Evolutionary conservation across 2,113 vertebrate genomes (phyloP).

Genomic region (Pleuronectes platessa): DNA sequence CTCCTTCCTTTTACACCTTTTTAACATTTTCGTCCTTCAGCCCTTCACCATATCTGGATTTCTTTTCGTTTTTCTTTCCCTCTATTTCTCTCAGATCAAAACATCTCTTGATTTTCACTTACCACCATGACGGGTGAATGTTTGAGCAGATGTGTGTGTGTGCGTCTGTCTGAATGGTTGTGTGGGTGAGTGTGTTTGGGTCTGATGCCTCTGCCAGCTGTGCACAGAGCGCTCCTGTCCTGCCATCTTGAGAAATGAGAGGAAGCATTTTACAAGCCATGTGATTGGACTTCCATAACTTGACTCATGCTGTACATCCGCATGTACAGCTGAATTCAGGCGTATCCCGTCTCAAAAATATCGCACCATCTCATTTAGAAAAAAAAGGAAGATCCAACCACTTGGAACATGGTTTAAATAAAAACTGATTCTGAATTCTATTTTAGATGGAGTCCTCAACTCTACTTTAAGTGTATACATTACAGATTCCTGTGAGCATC

Average conservation of each 20-base stretch:
- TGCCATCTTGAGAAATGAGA: constrained; percentile 58
- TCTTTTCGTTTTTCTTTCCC: constrained; percentile 8
- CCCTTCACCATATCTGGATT: constrained; percentile 11
- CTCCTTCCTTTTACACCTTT: neutral
- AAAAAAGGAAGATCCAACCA: no score
- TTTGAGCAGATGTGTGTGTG: constrained; percentile 62
- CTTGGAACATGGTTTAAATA: no score
- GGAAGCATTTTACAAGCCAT: constrained; percentile 63
- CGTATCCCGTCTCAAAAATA: neutral
- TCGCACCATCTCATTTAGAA: no score
- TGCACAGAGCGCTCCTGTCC: constrained; percentile 33
- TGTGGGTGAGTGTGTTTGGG: constrained; percentile 6
- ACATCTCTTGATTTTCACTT: constrained; percentile 61
- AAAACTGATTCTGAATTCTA: no score
- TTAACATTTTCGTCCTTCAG: neutral
- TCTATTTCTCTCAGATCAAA: constrained; percentile 52
- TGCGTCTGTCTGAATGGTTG: constrained; percentile 16
- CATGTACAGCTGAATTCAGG: constrained; percentile 5
- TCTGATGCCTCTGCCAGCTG: constrained; percentile 53
- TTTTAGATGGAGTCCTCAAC: no score
- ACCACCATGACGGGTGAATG: constrained; percentile 16
- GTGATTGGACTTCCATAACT: constrained; percentile 40
- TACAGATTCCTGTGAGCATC: no score
- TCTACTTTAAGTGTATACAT: no score
- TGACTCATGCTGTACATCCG: constrained; percentile 9